Evolutionary conservation across 2,113 vertebrate genomes (phyloP).

Genomic region (Pipra filicauda): DNA sequence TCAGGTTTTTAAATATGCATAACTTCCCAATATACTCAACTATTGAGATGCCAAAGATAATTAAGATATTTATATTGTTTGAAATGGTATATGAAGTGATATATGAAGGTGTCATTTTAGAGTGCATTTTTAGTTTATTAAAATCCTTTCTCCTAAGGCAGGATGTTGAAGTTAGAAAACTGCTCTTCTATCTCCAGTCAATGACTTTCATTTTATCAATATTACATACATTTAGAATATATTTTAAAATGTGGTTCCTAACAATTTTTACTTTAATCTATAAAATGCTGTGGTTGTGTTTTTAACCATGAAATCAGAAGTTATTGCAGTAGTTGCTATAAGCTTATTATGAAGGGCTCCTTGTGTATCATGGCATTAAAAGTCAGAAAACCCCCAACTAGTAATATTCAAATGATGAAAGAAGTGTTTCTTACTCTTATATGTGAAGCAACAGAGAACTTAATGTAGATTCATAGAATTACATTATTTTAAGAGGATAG

Average conservation of each 20-base stretch:
- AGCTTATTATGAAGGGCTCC: not conserved
- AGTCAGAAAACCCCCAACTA: rapidly evolving
- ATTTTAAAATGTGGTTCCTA: not conserved
- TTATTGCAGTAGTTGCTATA: not conserved
- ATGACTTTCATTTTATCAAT: not conserved
- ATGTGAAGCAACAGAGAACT: not conserved
- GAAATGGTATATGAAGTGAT: not conserved
- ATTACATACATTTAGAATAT: not conserved
- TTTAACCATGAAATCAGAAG: not conserved
- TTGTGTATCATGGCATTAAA: not conserved
- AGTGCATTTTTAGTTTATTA: not conserved
- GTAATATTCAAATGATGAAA: not conserved
- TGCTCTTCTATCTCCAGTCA: not conserved
- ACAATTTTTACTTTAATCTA: not conserved
- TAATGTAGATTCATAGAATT: not conserved
- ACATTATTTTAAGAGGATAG: not conserved
- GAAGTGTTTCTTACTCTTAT: not conserved
- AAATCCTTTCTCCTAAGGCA: not conserved
- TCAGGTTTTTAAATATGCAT: not conserved
- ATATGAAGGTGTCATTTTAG: not conserved
- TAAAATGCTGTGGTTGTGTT: not conserved
- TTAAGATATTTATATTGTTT: not conserved
- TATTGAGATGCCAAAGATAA: not conserved
- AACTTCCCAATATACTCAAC: not conserved
- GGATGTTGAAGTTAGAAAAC: not conserved